phyloP scores from a whole-genome alignment of 2,113 vertebrate genomes.

The Vombatus ursinus region DNA sequence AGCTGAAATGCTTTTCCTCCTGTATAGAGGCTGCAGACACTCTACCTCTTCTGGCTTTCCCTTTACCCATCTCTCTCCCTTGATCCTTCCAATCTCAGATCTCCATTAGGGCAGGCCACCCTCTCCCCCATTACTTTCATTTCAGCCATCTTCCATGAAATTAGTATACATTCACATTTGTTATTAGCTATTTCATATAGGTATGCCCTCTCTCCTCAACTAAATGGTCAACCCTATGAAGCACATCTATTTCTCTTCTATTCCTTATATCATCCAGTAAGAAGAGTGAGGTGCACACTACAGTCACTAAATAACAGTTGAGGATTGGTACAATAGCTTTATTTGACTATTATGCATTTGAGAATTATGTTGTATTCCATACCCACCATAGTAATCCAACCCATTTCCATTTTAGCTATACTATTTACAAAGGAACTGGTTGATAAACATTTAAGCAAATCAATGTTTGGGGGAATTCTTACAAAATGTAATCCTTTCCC shows the following conservation, averaged over 20 bases:
- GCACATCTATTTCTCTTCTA: neutral
- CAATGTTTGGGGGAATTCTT: neutral
- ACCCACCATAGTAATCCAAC: neutral
- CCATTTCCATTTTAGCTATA: neutral
- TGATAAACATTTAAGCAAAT: slow-evolving; percentile 28
- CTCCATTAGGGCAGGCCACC: neutral
- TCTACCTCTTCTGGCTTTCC: neutral
- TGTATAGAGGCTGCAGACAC: neutral
- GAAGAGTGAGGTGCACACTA: neutral
- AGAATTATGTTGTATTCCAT: neutral
- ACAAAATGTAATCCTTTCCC: neutral
- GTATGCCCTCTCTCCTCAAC: neutral
- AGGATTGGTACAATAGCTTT: neutral
- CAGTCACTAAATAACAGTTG: neutral
- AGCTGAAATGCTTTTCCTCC: neutral
- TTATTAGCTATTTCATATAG: neutral
- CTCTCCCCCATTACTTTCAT: neutral
- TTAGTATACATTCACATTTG: neutral
- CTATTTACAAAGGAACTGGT: neutral
- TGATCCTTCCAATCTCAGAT: neutral
- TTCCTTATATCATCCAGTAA: neutral
- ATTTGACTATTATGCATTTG: neutral
- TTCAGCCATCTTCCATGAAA: neutral
- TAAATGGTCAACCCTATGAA: neutral
- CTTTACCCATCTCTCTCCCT: neutral